These are phyloP conservation scores for Trinectes maculatus DNA, from an alignment of 2,113 vertebrate genomes.

Conservation along the genomic window DNA sequence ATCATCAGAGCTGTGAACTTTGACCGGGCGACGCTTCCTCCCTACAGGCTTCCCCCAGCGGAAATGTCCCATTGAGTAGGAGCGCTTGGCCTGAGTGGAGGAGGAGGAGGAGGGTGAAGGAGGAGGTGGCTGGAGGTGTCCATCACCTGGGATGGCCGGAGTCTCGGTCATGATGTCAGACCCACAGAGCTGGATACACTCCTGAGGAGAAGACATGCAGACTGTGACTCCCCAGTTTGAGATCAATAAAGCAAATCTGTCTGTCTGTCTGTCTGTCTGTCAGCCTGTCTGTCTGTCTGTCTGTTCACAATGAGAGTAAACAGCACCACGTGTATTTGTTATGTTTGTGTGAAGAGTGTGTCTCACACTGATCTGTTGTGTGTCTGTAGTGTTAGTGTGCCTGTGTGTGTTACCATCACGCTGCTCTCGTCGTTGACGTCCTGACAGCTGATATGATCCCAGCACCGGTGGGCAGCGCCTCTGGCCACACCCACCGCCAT, in stretches of 20 bases:
- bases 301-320: too few relatives aligned
- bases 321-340: not conserved
- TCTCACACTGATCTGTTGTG: not conserved
- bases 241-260: not conserved
- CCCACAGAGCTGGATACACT: conserved; percentile 83
- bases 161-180: conserved; percentile 78
- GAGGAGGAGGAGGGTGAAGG: conserved; percentile 47
- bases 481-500: conserved; percentile 74
- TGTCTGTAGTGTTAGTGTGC: not conserved
- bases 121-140: conserved; percentile 79
- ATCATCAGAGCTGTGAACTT: conserved; percentile 83
- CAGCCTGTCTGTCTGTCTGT: too few relatives aligned
- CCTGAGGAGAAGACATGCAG: conserved; percentile 73
- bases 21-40: conserved; percentile 89
- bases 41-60: conserved; percentile 95
- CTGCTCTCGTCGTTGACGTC: conserved; percentile 81
- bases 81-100: conserved; percentile 81
- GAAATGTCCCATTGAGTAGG: conserved; percentile 97
- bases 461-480: conserved; percentile 80
- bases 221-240: too few relatives aligned
- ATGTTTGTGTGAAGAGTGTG: not conserved
- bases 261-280: too few relatives aligned
- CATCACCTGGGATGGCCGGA: conserved; percentile 77
- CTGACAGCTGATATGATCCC: conserved; percentile 82
- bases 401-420: conserved; percentile 79